phyloP scores from a whole-genome alignment of 2,113 vertebrate species.

The Egretta garzetta region DNA sequence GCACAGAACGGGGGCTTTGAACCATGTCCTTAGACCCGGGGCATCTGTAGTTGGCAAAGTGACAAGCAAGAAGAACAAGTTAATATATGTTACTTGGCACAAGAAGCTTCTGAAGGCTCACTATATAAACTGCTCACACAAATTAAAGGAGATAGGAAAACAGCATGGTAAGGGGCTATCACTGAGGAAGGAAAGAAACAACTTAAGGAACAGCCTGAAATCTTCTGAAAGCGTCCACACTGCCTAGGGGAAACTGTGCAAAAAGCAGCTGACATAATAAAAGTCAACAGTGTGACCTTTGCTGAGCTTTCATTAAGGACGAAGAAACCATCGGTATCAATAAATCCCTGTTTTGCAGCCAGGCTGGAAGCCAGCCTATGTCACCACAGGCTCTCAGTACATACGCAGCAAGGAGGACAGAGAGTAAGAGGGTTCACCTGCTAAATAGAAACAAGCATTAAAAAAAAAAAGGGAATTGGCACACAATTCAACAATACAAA shows the following conservation, averaged over 20 bases:
- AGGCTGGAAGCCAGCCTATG: background rate
- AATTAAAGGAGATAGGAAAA: background rate
- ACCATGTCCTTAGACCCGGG: accelerated
- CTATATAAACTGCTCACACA: background rate
- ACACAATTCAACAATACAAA: background rate
- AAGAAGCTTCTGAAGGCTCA: background rate
- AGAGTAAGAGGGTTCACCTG: background rate
- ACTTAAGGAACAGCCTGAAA: background rate
- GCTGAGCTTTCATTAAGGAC: background rate
- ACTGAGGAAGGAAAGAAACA: background rate
- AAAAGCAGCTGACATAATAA: background rate
- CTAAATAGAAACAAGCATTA: background rate
- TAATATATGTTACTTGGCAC: background rate
- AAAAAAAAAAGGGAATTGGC: background rate
- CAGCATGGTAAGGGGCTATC: background rate
- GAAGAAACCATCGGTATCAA: slow-evolving; percentile 20
- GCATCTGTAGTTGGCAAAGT: background rate
- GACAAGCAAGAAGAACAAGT: background rate
- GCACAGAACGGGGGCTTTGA: background rate
- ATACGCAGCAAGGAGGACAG: background rate
- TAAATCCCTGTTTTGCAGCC: background rate
- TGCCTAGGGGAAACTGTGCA: background rate
- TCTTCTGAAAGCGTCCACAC: background rate
- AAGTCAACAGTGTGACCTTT: slow-evolving; percentile 21
- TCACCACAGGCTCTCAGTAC: background rate